Conservation (phyloP, 1,140 invertebrate genomes). For the Gonatopus flavifemur region DNA sequence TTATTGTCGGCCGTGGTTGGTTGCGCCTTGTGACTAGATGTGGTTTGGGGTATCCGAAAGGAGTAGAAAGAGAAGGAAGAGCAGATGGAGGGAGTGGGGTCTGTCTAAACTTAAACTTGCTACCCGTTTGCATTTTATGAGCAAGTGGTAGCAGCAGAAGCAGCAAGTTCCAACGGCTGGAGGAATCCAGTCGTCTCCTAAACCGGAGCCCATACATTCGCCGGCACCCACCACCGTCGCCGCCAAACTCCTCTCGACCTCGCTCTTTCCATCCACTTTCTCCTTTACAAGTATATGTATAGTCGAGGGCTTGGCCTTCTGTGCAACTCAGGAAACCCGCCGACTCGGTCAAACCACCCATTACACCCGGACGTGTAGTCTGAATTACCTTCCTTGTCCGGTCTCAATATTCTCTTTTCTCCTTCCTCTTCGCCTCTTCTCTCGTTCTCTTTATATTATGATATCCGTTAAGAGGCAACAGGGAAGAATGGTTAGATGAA, state of each 20-base stretch:
- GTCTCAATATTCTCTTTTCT: too few relatives aligned
- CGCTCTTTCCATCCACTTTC: too few relatives aligned
- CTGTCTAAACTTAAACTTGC: conserved; percentile 51
- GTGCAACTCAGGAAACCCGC: too few relatives aligned
- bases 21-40: conserved; percentile 24
- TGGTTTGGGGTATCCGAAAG: background rate
- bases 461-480: too few relatives aligned
- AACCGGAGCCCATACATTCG: conserved; percentile 44
- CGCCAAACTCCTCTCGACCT: background rate
- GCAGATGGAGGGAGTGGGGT: conserved; percentile 9
- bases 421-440: too few relatives aligned
- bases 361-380: conserved; percentile 30
- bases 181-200: conserved; percentile 33
- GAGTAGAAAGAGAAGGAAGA: background rate
- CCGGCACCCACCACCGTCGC: conserved; percentile 1
- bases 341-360: conserved; percentile 29
- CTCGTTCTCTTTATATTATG: too few relatives aligned
- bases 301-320: too few relatives aligned
- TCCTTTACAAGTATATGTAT: too few relatives aligned
- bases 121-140: conserved; percentile 51
- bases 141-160: conserved; percentile 29
- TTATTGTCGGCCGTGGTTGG: conserved; percentile 46
- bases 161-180: conserved; percentile 27
- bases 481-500: too few relatives aligned
- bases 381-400: conserved; percentile 26